Evolutionary conservation across 1,140 invertebrate species (phyloP).

Genomic region (Teleopsis dalmanni): DNA sequence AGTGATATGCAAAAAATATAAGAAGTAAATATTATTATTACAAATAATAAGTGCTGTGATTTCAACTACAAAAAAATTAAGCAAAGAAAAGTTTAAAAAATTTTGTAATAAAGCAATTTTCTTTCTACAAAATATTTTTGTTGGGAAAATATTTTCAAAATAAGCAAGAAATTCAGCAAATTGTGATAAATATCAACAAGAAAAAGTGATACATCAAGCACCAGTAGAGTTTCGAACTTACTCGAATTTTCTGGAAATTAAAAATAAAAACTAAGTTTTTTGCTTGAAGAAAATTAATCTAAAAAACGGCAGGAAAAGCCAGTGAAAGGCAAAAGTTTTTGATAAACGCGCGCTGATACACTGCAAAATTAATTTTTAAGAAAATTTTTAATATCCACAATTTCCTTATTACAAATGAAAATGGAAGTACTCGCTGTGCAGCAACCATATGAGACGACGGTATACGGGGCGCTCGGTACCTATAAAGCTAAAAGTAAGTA

Average conservation of each 20-base stretch:
- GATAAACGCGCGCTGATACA: conserved; percentile 1
- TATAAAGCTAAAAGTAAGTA: conserved; percentile 42
- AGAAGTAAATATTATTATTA: conserved; percentile 18
- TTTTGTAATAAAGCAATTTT: conserved; percentile 8
- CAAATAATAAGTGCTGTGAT: conserved; percentile 41
- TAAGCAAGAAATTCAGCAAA: conserved; percentile 26
- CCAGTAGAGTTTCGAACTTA: conserved; percentile 11
- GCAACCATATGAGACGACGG: conserved; percentile 19
- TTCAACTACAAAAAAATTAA: conserved; percentile 33
- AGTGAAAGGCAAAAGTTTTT: background rate
- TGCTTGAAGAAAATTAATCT: background rate
- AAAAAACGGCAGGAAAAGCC: background rate
- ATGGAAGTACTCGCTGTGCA: conserved; percentile 43
- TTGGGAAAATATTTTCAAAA: conserved; percentile 8
- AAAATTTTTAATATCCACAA: conserved; percentile 4
- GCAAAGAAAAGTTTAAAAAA: conserved; percentile 22
- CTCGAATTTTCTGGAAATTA: conserved; percentile 16
- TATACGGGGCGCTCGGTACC: conserved; percentile 32
- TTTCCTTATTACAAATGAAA: conserved; percentile 32
- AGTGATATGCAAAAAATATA: conserved; percentile 16
- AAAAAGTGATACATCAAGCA: background rate
- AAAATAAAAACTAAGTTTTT: conserved; percentile 11
- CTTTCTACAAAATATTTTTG: conserved; percentile 19
- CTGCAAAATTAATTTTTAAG: background rate
- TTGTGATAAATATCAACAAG: conserved; percentile 38